Percentiles rank a stretch among this genome's conserved stretches.
Evolutionary conservation across 2,113 vertebrate species (phyloP).

Genomic region (Platysteira castanea): DNA sequence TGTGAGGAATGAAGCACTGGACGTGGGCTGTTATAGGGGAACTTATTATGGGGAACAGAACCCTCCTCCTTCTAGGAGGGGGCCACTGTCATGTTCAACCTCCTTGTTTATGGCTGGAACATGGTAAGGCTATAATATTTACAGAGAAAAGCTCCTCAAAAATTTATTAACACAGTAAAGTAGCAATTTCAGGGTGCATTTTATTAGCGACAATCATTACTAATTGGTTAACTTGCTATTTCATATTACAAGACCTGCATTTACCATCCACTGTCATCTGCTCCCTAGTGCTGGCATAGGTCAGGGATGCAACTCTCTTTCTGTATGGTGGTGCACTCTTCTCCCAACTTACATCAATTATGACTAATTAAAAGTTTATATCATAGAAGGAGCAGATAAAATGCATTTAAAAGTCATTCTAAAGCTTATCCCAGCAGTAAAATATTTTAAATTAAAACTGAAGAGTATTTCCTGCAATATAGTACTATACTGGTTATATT

Average conservation of each 20-base stretch:
- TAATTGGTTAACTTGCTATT: slow-evolving; percentile 44
- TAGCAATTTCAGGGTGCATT: slow-evolving; percentile 8
- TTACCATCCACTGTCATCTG: neutral
- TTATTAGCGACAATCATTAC: slow-evolving; percentile 40
- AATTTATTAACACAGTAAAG: slow-evolving; percentile 47
- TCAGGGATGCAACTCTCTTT: neutral
- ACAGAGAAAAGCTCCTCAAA: neutral
- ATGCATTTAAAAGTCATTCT: neutral
- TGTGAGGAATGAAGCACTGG: neutral
- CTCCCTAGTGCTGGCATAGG: neutral
- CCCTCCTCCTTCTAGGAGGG: neutral
- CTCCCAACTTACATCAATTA: neutral
- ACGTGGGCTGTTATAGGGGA: neutral
- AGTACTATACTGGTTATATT: neutral
- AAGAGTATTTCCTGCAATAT: neutral
- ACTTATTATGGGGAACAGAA: neutral
- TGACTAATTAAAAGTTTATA: neutral
- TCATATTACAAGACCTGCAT: slow-evolving; percentile 13
- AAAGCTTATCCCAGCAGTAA: neutral
- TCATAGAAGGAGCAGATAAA: neutral
- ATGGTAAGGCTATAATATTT: neutral
- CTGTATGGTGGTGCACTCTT: neutral
- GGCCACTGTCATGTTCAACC: neutral
- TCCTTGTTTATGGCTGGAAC: neutral
- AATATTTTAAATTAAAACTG: neutral